Percentiles rank a stretch among this genome's conserved stretches.
These are phyloP conservation scores for Brachionus koreanus DNA, from an alignment of 1,140 invertebrate species.

Conservation along the genomic window DNA sequence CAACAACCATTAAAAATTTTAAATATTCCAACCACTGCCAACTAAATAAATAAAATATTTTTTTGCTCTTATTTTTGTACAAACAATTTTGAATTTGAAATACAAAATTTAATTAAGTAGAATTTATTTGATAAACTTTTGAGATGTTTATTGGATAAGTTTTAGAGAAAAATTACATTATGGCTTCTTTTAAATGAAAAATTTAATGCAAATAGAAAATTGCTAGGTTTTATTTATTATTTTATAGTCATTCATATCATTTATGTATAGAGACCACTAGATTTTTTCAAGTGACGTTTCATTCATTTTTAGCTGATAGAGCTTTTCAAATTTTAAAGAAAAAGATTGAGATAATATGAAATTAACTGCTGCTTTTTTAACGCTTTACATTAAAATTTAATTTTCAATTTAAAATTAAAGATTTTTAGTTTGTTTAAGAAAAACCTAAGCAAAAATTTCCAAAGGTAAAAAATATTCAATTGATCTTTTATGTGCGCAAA, in stretches of 20 bases:
- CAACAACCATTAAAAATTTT: conserved; percentile 20
- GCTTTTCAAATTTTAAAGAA: too few relatives aligned
- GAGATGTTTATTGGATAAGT: neutral
- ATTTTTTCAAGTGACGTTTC: too few relatives aligned
- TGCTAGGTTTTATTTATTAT: neutral
- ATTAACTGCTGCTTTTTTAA: too few relatives aligned
- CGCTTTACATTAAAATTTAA: too few relatives aligned
- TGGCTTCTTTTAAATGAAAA: too few relatives aligned
- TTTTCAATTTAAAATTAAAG: too few relatives aligned
- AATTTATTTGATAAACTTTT: neutral
- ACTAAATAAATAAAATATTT: neutral
- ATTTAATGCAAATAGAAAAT: neutral
- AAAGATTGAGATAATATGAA: too few relatives aligned
- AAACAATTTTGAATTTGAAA: neutral
- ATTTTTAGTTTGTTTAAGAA: too few relatives aligned
- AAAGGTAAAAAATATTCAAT: too few relatives aligned
- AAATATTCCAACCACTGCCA: conserved; percentile 25
- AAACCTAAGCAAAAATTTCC: too few relatives aligned
- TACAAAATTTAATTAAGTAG: neutral
- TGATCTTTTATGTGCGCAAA: too few relatives aligned
- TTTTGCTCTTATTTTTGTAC: neutral
- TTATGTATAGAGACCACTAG: neutral
- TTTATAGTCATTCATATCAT: neutral
- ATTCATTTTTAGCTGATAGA: too few relatives aligned
- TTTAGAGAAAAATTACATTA: neutral